Base-by-base conservation (phyloP, 1,140 invertebrate genomes). In the Scaptomyza graminum region DNA sequence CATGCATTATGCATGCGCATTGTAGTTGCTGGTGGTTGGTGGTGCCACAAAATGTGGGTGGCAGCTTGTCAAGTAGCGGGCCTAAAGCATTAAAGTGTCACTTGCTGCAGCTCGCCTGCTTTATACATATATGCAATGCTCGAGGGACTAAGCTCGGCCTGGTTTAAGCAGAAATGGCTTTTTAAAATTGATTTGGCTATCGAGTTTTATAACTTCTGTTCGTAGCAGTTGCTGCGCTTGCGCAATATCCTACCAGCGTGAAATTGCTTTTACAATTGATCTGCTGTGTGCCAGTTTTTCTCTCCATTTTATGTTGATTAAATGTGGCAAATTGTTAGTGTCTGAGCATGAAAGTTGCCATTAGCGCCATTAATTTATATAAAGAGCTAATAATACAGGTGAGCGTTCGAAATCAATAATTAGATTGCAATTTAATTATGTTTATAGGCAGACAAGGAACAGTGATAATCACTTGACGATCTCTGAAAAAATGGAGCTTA, bases 331-430 rank as follows among this genome's bases (percentile, higher is more conserved):
- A 83, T 64, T 63, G 77, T 22, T 46, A 25, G 56, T 12, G 49
- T 70, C 28, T 64, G 43, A 47, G 52, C 73, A 81, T 74, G 81
- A 70, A 84, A 79, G 63, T 83, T 76, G 64, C 81, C 56, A 76
- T 84, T 85, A 84, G 18, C 77, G 77, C 68, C 54, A 64, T 74
- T 85, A 51, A 80, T 85, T 80, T 80, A 81, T 84, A 80, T 81
- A 80, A 85, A 84, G 61, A 79, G 67, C 67, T 81, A 77, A 85
- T 83, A 46, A 71, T 9, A 9, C 54, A 76, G 73, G 76, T 85
- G 76, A 80, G 56, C 39, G 54, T 3, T 39, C 18, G 25, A 56
- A 54, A 70, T 78, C 55, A 62, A 56, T 54, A 65, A 57, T 74
- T 55, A 50, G 50, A 61, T 83, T 56, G 50, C 52, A 44, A 46